Conservation (phyloP, 1,140 invertebrate genomes). For the Hyposmocoma kahamanoa region DNA sequence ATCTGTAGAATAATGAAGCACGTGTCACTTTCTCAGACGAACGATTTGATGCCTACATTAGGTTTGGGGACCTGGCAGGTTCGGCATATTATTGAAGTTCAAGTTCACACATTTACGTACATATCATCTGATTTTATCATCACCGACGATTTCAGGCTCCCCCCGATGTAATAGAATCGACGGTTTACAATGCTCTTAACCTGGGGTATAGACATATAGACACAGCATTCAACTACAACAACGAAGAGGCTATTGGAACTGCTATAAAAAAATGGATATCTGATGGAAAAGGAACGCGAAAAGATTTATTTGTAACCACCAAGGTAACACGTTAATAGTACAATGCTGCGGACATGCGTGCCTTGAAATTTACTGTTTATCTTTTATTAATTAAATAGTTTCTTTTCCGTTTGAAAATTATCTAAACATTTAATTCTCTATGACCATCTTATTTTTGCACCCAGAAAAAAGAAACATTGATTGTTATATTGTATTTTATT, state of each 20-base stretch:
- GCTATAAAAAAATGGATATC: conserved; percentile 84
- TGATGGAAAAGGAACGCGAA: conserved; percentile 80
- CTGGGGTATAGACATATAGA: conserved; percentile 87
- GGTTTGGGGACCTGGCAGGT: conserved; percentile 89
- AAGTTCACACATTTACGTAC: too few species aligned
- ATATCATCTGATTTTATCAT: not conserved
- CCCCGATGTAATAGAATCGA: conserved; percentile 80
- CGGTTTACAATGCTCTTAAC: conserved; percentile 77
- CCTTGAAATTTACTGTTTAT: too few species aligned
- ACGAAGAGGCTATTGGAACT: conserved; percentile 86
- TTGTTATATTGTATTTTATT: too few species aligned
- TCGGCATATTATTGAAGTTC: not conserved
- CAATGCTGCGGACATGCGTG: too few species aligned
- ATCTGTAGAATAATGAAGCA: conserved; percentile 47
- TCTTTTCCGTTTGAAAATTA: too few species aligned
- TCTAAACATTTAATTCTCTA: too few species aligned
- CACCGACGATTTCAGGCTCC: conserved; percentile 72
- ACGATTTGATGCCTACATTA: conserved; percentile 80
- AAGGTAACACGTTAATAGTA: conserved; percentile 81
- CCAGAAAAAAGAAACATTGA: too few species aligned
- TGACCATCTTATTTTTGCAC: too few species aligned
- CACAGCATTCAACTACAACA: conserved; percentile 87
- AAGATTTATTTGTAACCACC: conserved; percentile 88
- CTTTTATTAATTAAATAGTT: too few species aligned
- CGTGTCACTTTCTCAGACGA: conserved; percentile 54